These are phyloP conservation scores for Danio rerio DNA, from an alignment of 2,113 vertebrate genomes.

Conservation along the genomic window GRCz12tu NC_133185.1:4737501-4738000, in stretches of 20 bases:
- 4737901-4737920: background rate
- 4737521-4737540: too few species aligned
- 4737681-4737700: constrained; percentile 37
- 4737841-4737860: background rate
- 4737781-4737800: background rate
- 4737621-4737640: background rate
- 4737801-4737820: background rate
- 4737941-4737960: constrained; percentile 22
- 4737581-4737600: background rate
- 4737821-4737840: background rate
- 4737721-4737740: constrained; percentile 5
- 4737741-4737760: constrained; percentile 29
- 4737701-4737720: constrained; percentile 18
- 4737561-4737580: too few species aligned
- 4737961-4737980: background rate
- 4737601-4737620: constrained; percentile 25
- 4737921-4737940: background rate
- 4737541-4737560: too few species aligned
- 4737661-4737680: background rate
- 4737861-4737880: background rate
- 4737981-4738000: background rate
- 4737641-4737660: background rate
- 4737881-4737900: background rate
- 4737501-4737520: too few species aligned
- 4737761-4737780: background rate